phyloP scores from a whole-genome alignment of 2,888 invertebrate genomes.

The Protophormia terraenovae region DNA sequence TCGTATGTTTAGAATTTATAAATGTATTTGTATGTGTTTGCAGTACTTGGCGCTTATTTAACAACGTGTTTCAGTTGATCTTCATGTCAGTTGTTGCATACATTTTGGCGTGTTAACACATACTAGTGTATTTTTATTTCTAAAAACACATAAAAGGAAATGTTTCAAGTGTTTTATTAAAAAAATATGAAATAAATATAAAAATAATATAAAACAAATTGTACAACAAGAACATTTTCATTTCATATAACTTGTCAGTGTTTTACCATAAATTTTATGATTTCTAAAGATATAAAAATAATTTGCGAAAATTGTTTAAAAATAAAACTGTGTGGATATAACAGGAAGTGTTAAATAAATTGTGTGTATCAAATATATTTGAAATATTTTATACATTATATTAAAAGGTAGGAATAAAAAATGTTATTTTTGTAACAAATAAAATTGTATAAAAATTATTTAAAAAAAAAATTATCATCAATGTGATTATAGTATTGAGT shows the following conservation, averaged over 20 bases:
- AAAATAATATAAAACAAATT: not conserved
- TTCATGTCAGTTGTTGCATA: slow-evolving; percentile 78
- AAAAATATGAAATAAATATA: slow-evolving; percentile 13
- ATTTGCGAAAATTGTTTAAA: not conserved
- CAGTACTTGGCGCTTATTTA: slow-evolving; percentile 69
- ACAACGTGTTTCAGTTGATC: slow-evolving; percentile 76
- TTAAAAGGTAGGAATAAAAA: slow-evolving; percentile 39
- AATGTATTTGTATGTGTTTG: not conserved
- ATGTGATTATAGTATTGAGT: too few relatives aligned
- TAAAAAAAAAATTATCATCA: too few relatives aligned
- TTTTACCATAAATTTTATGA: not conserved
- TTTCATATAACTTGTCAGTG: not conserved
- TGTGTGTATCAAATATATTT: not conserved
- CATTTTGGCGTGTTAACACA: slow-evolving; percentile 74
- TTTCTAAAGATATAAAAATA: slow-evolving; percentile 10
- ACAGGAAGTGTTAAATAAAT: not conserved
- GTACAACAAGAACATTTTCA: not conserved
- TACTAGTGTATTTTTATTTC: not conserved
- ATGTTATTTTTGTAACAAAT: too few relatives aligned
- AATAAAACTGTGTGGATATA: not conserved
- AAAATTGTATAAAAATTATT: too few relatives aligned
- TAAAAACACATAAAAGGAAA: slow-evolving; percentile 1
- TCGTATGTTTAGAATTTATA: not conserved
- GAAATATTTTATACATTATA: not conserved
- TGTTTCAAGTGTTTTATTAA: slow-evolving; percentile 17